Percentiles rank a stretch among this genome's conserved stretches.
Evolutionary conservation across 2,797 vertebrate genomes (phyloP).

Genomic region (Siniperca scherzeri): DNA sequence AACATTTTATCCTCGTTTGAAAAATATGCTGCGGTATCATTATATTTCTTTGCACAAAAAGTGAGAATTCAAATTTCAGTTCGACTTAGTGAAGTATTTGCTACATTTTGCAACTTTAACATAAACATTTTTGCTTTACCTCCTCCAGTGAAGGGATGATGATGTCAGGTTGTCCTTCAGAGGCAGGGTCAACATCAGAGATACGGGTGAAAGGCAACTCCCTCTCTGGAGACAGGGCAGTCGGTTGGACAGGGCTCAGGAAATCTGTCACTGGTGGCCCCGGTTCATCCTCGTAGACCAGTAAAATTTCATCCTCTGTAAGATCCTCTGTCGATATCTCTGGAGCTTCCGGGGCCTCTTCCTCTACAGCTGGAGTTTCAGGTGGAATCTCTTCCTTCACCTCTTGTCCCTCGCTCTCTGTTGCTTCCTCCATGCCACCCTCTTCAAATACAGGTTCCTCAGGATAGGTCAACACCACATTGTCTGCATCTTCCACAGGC

Average conservation of each 20-base stretch:
- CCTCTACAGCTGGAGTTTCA: conserved; percentile 44
- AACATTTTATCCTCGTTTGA: not conserved
- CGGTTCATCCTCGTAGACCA: conserved; percentile 56
- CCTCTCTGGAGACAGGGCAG: conserved; percentile 72
- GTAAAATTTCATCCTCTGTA: conserved; percentile 74
- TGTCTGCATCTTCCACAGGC: conserved; percentile 25
- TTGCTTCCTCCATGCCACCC: conserved; percentile 22
- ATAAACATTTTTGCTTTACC: conserved; percentile 56
- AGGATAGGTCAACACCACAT: conserved; percentile 2
- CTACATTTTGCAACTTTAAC: not conserved
- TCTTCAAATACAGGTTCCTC: conserved; percentile 54
- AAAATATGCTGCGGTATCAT: not conserved
- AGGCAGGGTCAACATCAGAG: conserved; percentile 36
- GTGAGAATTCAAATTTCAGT: not conserved
- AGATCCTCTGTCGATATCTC: conserved; percentile 69
- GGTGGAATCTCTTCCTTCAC: conserved; percentile 38
- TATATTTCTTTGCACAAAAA: not conserved
- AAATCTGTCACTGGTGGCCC: conserved; percentile 38
- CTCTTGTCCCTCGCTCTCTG: conserved; percentile 28
- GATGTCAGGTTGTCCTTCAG: conserved; percentile 53
- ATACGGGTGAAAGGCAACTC: conserved; percentile 75
- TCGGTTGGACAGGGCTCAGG: conserved; percentile 59
- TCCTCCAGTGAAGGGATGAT: conserved; percentile 61
- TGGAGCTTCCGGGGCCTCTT: conserved; percentile 47
- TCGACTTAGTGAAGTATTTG: not conserved